Evolutionary conservation across 2,888 invertebrate species (phyloP).

Genomic region (Lumbricus terrestris): DNA sequence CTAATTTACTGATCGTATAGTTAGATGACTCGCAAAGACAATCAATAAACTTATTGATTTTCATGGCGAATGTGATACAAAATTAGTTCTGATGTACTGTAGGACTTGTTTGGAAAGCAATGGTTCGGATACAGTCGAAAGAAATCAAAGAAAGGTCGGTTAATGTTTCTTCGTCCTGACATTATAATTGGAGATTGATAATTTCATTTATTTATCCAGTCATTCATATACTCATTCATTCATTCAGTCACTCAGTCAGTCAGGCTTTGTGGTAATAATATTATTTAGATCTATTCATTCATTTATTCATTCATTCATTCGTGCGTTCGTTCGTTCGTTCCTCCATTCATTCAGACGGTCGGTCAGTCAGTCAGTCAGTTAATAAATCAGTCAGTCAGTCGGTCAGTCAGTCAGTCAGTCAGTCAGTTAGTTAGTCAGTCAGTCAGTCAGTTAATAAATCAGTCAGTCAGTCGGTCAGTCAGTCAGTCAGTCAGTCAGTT

Average conservation of each 20-base stretch:
- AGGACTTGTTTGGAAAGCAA: neutral
- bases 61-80: neutral
- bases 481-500: too few species aligned
- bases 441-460: too few species aligned
- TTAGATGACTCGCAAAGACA: neutral
- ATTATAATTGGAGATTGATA: neutral
- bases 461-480: too few species aligned
- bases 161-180: neutral
- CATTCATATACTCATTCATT: neutral
- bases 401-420: too few species aligned
- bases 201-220: neutral
- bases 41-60: neutral
- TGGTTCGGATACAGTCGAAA: slow-evolving; percentile 9
- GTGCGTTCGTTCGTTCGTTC: neutral
- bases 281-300: neutral
- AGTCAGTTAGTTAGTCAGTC: too few species aligned
- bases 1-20: neutral
- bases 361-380: too few species aligned
- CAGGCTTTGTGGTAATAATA: neutral
- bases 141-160: neutral
- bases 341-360: too few species aligned
- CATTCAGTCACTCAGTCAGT: neutral
- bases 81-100: neutral
- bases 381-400: too few species aligned
- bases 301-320: neutral